phyloP scores from a whole-genome alignment of 1,140 invertebrate species.

The Trichonephila clavipes region DNA sequence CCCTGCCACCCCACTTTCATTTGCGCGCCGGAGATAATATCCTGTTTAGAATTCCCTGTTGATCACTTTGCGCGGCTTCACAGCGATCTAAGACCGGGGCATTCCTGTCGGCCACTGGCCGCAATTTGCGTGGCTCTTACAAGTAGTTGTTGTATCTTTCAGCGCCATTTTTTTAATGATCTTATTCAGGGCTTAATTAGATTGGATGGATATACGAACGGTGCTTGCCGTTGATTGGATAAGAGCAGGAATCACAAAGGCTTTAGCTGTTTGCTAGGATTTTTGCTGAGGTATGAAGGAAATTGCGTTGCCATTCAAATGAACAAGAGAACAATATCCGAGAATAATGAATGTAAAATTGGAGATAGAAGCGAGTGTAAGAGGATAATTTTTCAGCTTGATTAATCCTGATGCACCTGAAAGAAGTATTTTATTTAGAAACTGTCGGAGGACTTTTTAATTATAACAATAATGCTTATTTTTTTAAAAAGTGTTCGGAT shows the following conservation, averaged over 20 bases:
- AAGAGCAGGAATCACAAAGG: not conserved
- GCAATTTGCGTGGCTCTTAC: not conserved
- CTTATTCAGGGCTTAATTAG: not conserved
- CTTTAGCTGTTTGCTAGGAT: not conserved
- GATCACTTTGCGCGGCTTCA: constrained; percentile 45
- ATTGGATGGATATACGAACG: not conserved
- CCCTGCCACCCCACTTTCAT: not conserved
- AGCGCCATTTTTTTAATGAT: constrained; percentile 19
- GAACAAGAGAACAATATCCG: no score
- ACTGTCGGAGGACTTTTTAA: no score
- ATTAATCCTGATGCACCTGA: no score
- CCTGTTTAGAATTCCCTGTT: constrained; percentile 58
- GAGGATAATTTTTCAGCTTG: no score
- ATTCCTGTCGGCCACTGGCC: not conserved
- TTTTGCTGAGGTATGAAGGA: not conserved
- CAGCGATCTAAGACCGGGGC: not conserved
- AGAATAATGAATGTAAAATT: no score
- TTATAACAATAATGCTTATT: no score
- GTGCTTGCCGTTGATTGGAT: not conserved
- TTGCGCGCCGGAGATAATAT: constrained; percentile 38
- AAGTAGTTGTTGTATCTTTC: not conserved
- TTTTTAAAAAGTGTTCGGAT: no score
- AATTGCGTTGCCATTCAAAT: not conserved
- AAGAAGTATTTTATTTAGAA: no score
- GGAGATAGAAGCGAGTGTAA: no score